Evolutionary conservation across 2,888 invertebrate species (phyloP).

Genomic region (Tenthredo mesomela): DNA sequence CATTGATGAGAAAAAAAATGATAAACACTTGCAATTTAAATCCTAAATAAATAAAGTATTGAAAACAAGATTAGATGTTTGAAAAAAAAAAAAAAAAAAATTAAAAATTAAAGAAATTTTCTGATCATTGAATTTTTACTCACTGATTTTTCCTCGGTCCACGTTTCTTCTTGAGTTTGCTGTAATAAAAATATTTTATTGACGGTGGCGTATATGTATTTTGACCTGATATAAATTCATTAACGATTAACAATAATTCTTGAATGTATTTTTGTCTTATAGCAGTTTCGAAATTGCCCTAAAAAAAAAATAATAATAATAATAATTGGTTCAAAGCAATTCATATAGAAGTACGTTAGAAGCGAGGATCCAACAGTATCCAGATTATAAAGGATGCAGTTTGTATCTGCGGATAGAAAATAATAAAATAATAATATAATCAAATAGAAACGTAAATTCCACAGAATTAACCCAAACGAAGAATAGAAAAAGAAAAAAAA

Average conservation of each 20-base stretch:
- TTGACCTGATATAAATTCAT: not conserved
- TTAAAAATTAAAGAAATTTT: not conserved
- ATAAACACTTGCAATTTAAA: not conserved
- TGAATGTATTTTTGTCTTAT: not conserved
- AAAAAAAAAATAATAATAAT: no score
- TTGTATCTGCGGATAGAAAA: slow-evolving; percentile 2
- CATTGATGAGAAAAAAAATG: not conserved
- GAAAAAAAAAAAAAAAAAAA: not conserved
- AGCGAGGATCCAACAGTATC: not conserved
- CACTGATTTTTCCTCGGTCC: slow-evolving; percentile 72
- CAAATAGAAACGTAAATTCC: not conserved
- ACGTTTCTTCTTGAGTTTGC: slow-evolving; percentile 75
- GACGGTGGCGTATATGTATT: slow-evolving; percentile 40
- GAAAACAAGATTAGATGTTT: no score
- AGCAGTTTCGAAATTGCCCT: not conserved
- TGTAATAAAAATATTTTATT: slow-evolving; percentile 68
- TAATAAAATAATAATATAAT: slow-evolving; percentile 52
- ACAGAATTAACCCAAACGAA: slow-evolving; percentile 49
- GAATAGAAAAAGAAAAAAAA: not conserved
- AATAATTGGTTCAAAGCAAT: not conserved
- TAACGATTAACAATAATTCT: not conserved
- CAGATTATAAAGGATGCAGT: not conserved
- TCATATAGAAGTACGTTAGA: not conserved
- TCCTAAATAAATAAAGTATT: no score
- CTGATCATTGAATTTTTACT: slow-evolving; percentile 61